Evolutionary conservation across 2,797 vertebrate genomes (phyloP), one percentile per base, ranked within the genome.

Genomic region (Rhinoraja longicauda): DNA sequence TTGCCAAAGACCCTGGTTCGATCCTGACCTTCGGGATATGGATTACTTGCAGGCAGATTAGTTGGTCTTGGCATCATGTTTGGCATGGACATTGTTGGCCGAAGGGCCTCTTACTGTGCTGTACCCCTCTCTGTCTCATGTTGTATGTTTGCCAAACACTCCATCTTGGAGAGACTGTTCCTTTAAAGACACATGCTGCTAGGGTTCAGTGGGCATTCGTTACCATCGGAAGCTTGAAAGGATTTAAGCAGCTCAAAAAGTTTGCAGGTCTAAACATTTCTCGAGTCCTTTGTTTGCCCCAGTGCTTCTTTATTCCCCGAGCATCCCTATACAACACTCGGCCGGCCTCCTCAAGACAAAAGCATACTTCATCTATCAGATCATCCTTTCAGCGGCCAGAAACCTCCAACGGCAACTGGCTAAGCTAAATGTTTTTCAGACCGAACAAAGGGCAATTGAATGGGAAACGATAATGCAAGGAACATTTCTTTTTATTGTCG

Each of bases 401-500:
- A 75, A 36, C 78, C 79, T 86, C 76, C 53, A 81, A 93, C 26
- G 21, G 90, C 93, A 93, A 72, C 77, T 24, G 81, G 73, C 39
- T 77, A 84, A 84, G 45, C 57, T 67, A 45, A 92, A 92, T 92
- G 39, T 75, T 92, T 73, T 75, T 92, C 90, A 92, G 90, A 53
- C 67, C 19, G 36, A 92, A 92, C 90, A 75, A 92, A 92, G 72
- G 45, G 3, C 32, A 57, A 90, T 21, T 90, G 39, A 93, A 32
- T 78, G 57, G 45, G 92, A 81, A 64, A 67, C 62, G 92, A 79
- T 77, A 81, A 93, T 93, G 92, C 57, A 26, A 17, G 36, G 39
- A 95, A 95, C 95, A 94, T 64, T 24, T 36, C 17, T 94, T 94
- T 93, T 82, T 94, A 93, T 95, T 93, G 95, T 96, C 95, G 94